Evolutionary conservation across 2,888 invertebrate species (phyloP).

Genomic region (Diaphora mendica): DNA sequence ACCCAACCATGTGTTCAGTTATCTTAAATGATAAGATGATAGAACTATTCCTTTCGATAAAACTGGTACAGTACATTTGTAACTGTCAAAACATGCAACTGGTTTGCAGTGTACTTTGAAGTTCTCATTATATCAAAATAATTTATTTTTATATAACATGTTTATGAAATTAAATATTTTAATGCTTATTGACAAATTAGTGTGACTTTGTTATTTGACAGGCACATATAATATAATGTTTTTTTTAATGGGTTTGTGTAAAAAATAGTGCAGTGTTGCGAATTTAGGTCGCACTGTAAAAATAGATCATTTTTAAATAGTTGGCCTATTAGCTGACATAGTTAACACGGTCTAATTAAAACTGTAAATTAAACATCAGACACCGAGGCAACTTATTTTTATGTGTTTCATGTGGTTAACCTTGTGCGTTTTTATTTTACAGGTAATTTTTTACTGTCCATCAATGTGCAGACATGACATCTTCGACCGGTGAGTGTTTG

Average conservation of each 20-base stretch:
- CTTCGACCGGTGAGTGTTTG: conserved; percentile 44
- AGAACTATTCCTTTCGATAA: conserved; percentile 29
- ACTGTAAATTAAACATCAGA: conserved; percentile 57
- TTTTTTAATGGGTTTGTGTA: conserved; percentile 71
- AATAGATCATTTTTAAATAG: conserved; percentile 82
- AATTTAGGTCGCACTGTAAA: conserved; percentile 77
- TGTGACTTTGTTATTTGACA: conserved; percentile 72
- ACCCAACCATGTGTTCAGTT: conserved; percentile 7
- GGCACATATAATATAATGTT: conserved; percentile 74
- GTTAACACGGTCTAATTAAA: conserved; percentile 83
- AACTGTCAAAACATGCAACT: conserved; percentile 39
- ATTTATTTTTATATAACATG: conserved; percentile 43
- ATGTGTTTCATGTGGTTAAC: conserved; percentile 56
- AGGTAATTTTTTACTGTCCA: conserved; percentile 71
- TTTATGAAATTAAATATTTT: conserved; percentile 67
- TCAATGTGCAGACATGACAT: conserved; percentile 37
- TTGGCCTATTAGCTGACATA: conserved; percentile 71
- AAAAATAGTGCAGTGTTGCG: conserved; percentile 75
- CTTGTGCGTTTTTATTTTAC: conserved; percentile 69
- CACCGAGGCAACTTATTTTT: conserved; percentile 58
- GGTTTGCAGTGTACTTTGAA: conserved; percentile 18
- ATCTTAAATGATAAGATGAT: conserved; percentile 36
- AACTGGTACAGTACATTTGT: conserved; percentile 39
- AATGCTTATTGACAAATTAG: conserved; percentile 70
- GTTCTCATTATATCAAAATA: conserved; percentile 26